Conservation (phyloP, 2,888 invertebrate genomes). For the Nebria brevicollis region DNA sequence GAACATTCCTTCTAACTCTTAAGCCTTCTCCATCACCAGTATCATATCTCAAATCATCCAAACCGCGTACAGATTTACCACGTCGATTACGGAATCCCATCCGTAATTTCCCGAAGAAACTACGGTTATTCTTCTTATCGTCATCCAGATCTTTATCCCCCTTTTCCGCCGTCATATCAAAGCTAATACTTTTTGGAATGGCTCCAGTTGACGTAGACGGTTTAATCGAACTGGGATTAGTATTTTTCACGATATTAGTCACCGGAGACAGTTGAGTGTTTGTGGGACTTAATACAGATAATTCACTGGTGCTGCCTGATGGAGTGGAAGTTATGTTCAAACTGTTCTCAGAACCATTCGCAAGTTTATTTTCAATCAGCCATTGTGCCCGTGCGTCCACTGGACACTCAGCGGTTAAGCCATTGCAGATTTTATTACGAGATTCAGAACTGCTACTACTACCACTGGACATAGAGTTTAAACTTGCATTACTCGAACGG, state of each 20-base stretch:
- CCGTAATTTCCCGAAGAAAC: constrained; percentile 80
- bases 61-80: constrained; percentile 65
- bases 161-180: constrained; percentile 88
- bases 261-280: constrained; percentile 49
- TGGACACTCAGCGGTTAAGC: constrained; percentile 26
- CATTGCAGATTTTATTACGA: constrained; percentile 53
- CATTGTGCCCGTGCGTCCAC: constrained; percentile 51
- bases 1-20: constrained; percentile 46
- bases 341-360: constrained; percentile 58
- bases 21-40: constrained; percentile 46
- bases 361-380: constrained; percentile 55
- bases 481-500: constrained; percentile 67
- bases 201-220: constrained; percentile 78
- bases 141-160: constrained; percentile 71
- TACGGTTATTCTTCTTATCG: constrained; percentile 68
- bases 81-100: constrained; percentile 74
- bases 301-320: constrained; percentile 58
- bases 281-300: constrained; percentile 55
- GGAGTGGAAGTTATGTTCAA: constrained; percentile 59
- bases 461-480: constrained; percentile 66
- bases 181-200: constrained; percentile 91
- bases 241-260: constrained; percentile 48
- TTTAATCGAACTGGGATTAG: constrained; percentile 57
- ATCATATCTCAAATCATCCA: constrained; percentile 55
- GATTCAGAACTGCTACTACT: constrained; percentile 65